Conservation (phyloP, 2,797 vertebrate species). For the Gastrophryne carolinensis region DNA sequence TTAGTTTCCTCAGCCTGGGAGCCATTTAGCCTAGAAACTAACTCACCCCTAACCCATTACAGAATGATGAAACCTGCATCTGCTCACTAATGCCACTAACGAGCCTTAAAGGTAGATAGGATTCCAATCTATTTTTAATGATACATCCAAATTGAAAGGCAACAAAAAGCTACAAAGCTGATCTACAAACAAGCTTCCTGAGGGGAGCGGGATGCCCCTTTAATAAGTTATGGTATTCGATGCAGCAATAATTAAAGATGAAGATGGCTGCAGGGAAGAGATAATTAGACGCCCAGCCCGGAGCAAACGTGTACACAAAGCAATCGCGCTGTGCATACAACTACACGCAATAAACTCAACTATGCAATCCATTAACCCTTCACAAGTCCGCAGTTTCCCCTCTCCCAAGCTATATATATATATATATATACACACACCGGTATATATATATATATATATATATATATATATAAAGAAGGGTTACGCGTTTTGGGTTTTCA, state of each 20-base stretch:
- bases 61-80: too few relatives aligned
- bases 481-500: too few relatives aligned
- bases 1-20: neutral
- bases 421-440: too few relatives aligned
- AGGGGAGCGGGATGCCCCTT: neutral
- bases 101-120: neutral
- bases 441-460: too few relatives aligned
- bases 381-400: too few relatives aligned
- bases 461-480: too few relatives aligned
- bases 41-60: too few relatives aligned
- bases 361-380: too few relatives aligned
- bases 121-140: neutral
- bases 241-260: neutral
- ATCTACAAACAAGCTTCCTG: neutral
- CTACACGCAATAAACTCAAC: neutral
- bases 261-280: slow-evolving; percentile 1
- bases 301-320: neutral
- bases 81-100: neutral
- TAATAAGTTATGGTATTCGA: neutral
- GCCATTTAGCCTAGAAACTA: neutral
- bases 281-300: neutral
- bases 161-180: neutral
- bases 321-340: too few relatives aligned
- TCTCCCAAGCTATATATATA: too few relatives aligned
- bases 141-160: neutral